A percentile compares a stretch with the other conserved stretches of the same genome.
These are phyloP conservation scores for Cyclura pinguis DNA, from an alignment of 2,797 vertebrate species.

Conservation along the genomic window DNA sequence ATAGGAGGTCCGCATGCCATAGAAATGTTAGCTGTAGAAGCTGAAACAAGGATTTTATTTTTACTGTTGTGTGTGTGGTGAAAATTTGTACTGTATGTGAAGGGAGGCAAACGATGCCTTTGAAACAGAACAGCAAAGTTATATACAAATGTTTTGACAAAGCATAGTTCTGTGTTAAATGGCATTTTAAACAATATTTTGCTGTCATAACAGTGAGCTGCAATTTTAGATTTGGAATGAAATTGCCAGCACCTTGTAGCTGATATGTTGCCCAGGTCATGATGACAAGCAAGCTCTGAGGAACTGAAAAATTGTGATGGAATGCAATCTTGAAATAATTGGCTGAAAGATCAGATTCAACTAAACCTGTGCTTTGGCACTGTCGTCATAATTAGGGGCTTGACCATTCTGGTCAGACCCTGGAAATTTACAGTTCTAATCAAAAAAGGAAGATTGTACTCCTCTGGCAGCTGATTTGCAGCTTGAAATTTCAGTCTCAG, in stretches of 20 bases:
- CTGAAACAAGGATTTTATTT: background rate
- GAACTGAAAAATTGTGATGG: slow-evolving; percentile 28
- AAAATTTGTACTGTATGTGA: slow-evolving; percentile 30
- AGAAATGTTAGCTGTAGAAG: slow-evolving; percentile 4
- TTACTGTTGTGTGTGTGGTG: background rate
- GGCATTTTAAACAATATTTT: slow-evolving; percentile 17
- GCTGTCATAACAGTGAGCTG: slow-evolving; percentile 14
- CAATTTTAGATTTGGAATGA: slow-evolving; percentile 25
- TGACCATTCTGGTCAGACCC: background rate
- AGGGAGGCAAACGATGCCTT: background rate
- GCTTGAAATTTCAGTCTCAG: background rate
- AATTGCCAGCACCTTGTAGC: slow-evolving; percentile 16
- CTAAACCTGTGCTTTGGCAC: background rate
- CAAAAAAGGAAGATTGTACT: background rate
- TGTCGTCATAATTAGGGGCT: background rate
- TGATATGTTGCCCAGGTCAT: slow-evolving; percentile 25
- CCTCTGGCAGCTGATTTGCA: background rate
- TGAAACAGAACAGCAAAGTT: background rate
- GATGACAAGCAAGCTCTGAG: background rate
- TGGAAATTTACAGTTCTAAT: background rate
- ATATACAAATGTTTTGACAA: slow-evolving; percentile 30
- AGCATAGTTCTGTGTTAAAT: background rate
- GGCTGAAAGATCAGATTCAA: background rate
- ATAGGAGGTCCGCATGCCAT: background rate
- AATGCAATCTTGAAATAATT: slow-evolving; percentile 18